These are phyloP conservation scores for Mobula hypostoma DNA, from an alignment of 2,113 vertebrate genomes.

Conservation along the genomic window DNA sequence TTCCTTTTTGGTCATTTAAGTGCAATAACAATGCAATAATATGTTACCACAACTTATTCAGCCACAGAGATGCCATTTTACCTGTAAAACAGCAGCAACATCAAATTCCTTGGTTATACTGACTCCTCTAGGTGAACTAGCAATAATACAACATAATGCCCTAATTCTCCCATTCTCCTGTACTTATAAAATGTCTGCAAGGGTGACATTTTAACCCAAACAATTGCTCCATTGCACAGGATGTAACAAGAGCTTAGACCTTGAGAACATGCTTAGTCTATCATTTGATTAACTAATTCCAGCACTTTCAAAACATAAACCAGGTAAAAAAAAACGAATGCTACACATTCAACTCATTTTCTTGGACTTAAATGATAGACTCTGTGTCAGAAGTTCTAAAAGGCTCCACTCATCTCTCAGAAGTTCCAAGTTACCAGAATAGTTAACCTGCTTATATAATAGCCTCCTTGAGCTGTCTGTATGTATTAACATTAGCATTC, in stretches of 20 bases:
- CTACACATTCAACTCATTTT: neutral
- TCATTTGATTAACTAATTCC: neutral
- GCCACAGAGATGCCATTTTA: neutral
- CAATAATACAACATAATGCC: neutral
- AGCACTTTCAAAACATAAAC: neutral
- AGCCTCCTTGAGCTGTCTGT: neutral
- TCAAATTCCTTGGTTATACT: constrained; percentile 13
- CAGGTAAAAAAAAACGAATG: neutral
- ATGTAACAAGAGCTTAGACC: neutral
- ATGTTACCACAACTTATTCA: neutral
- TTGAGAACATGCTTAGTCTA: neutral
- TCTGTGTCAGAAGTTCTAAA: neutral
- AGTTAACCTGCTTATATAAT: neutral
- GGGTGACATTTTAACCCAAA: neutral
- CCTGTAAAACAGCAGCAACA: neutral
- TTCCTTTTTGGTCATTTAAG: neutral
- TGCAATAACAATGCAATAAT: neutral
- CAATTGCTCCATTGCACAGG: neutral
- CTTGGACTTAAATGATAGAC: neutral
- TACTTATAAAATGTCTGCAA: neutral
- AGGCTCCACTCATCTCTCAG: neutral
- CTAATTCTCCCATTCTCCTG: too few relatives aligned
- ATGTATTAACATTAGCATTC: neutral
- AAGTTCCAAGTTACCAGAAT: neutral
- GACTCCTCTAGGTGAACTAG: neutral